Percentiles rank a stretch among this genome's conserved stretches.
These are phyloP conservation scores for Pseudochirops cupreus DNA, from an alignment of 2,797 vertebrate species.

Conservation along the genomic window DNA sequence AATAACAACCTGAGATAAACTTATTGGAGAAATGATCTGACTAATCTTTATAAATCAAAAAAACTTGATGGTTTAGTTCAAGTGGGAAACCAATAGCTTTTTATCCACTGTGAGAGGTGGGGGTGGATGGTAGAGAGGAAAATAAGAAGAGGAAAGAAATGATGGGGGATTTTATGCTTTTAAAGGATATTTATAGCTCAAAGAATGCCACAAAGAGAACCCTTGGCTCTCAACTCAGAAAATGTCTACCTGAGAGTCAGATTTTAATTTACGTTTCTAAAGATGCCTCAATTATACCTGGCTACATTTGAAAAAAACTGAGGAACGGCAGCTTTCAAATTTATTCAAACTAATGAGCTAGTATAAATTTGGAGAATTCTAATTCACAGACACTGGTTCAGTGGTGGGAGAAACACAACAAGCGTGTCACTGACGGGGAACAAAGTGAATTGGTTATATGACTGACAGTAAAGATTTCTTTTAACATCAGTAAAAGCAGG, in stretches of 20 bases:
- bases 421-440: conserved; percentile 96
- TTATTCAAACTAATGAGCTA: conserved; percentile 98
- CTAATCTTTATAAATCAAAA: accelerated
- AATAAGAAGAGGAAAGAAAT: background rate
- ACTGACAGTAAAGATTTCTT: conserved; percentile 99
- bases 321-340: conserved; percentile 92
- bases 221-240: conserved; percentile 76
- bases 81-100: background rate
- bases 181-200: conserved; percentile 72
- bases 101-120: background rate
- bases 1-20: no score
- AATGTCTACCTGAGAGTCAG: conserved; percentile 70
- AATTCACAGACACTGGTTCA: conserved; percentile 86
- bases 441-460: conserved; percentile 99
- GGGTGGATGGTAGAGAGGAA: background rate
- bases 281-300: conserved; percentile 84
- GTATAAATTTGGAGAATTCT: conserved; percentile 93
- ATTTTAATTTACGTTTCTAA: conserved; percentile 71
- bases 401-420: conserved; percentile 86
- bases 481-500: conserved; percentile 96
- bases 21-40: background rate
- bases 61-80: background rate
- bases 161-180: conserved; percentile 69
- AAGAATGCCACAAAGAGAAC: conserved; percentile 64
- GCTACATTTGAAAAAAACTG: conserved; percentile 75